Percentiles rank a stretch among this genome's conserved stretches.
Conservation (phyloP, 1,140 invertebrate genomes). For the Anastatus disparis region DNA sequence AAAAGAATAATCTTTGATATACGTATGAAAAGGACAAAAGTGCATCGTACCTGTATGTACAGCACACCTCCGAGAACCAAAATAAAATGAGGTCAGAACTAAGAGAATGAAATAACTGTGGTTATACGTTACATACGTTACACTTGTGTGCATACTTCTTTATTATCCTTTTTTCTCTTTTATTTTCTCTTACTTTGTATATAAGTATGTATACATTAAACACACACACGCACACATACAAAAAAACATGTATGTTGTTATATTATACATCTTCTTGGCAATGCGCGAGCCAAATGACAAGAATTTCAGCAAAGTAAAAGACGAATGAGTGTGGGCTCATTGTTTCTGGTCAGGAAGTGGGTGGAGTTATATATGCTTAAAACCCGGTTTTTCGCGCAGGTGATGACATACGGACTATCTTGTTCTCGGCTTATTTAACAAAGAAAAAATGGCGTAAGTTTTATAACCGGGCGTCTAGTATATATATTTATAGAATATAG, state of each 20-base stretch:
- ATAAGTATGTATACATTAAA: too few species aligned
- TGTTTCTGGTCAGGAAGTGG: constrained; percentile 45
- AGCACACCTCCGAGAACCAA: background rate
- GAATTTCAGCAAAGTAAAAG: background rate
- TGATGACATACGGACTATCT: constrained; percentile 41
- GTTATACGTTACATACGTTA: background rate
- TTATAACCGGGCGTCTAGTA: background rate
- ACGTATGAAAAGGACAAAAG: too few species aligned
- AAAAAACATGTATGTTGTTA: too few species aligned
- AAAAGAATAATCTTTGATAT: too few species aligned
- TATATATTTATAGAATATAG: too few species aligned
- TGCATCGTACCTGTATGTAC: background rate
- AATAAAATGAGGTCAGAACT: constrained; percentile 17
- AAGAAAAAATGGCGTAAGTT: background rate
- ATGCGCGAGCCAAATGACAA: constrained; percentile 17
- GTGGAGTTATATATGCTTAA: too few species aligned
- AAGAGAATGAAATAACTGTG: constrained; percentile 18
- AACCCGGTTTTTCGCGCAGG: background rate
- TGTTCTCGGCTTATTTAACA: background rate
- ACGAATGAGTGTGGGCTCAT: constrained; percentile 8
- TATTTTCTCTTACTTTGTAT: background rate
- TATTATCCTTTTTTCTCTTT: background rate
- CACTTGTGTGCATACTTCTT: background rate
- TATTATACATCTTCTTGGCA: too few species aligned
- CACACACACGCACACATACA: too few species aligned